Conservation (phyloP, 2,888 invertebrate species). For the Lochmaea crataegi region DNA sequence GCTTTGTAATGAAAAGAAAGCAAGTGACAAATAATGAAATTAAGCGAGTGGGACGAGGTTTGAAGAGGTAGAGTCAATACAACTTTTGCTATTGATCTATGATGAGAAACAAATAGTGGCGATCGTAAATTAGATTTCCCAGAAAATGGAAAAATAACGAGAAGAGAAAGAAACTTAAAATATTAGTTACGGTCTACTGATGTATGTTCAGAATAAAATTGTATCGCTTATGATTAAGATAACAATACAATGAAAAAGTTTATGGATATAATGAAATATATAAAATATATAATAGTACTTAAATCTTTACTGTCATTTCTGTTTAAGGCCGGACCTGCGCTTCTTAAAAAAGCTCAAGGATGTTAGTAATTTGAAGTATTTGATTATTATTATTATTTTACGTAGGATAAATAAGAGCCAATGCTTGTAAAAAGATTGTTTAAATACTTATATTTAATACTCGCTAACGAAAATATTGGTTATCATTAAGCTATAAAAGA, state of each 20-base stretch:
- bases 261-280: too few species aligned
- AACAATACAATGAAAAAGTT: too few species aligned
- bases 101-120: constrained; percentile 37
- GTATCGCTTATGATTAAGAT: too few species aligned
- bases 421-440: too few species aligned
- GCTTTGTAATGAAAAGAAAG: constrained; percentile 55
- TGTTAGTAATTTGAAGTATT: too few species aligned
- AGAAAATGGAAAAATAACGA: constrained; percentile 29
- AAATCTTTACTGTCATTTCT: too few species aligned
- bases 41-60: constrained; percentile 34
- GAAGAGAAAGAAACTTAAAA: not conserved
- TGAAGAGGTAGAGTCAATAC: constrained; percentile 21
- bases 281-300: too few species aligned
- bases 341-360: too few species aligned
- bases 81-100: constrained; percentile 28
- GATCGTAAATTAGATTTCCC: constrained; percentile 19
- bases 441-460: too few species aligned
- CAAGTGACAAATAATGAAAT: constrained; percentile 50
- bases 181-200: not conserved
- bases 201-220: not conserved
- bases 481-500: constrained; percentile 3
- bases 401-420: too few species aligned
- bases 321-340: too few species aligned
- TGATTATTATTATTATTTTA: too few species aligned
- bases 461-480: constrained; percentile 2